Conservation (phyloP, 2,113 vertebrate genomes). For the Platycercus adscitus region DNA sequence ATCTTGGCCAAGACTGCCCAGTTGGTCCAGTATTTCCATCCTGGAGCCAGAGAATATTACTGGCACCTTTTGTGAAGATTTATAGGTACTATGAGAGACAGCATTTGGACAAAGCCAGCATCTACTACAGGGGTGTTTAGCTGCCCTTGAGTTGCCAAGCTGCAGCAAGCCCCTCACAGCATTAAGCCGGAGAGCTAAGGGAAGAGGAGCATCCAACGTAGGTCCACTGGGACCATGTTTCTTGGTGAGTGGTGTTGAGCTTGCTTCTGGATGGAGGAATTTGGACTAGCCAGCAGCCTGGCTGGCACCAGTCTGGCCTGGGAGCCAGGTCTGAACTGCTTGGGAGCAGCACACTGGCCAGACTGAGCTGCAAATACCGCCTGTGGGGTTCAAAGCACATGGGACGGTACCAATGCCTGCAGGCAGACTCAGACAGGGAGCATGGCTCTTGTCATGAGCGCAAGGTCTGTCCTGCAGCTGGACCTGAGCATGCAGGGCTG, state of each 20-base stretch:
- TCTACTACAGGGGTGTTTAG: accelerated
- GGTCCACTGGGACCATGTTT: neutral
- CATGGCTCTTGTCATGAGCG: accelerated
- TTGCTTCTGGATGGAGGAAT: neutral
- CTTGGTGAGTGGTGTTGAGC: neutral
- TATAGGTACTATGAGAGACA: neutral
- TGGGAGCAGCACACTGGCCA: neutral
- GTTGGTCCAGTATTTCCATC: neutral
- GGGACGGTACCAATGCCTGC: neutral
- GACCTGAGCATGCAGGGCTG: accelerated
- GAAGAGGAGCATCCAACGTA: accelerated
- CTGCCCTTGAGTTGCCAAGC: neutral
- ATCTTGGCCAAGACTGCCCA: neutral
- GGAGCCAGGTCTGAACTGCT: neutral
- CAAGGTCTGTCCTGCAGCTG: accelerated
- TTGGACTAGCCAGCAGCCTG: neutral
- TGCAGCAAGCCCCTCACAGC: neutral
- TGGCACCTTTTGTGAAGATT: neutral
- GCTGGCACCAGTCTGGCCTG: accelerated
- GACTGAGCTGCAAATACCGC: accelerated
- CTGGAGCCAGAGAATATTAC: neutral
- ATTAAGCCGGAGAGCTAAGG: accelerated
- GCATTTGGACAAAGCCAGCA: neutral
- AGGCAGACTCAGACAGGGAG: neutral
- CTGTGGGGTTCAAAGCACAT: accelerated